phyloP scores from a whole-genome alignment of 2,888 invertebrate species.

The Apomyelois bistriatella region DNA sequence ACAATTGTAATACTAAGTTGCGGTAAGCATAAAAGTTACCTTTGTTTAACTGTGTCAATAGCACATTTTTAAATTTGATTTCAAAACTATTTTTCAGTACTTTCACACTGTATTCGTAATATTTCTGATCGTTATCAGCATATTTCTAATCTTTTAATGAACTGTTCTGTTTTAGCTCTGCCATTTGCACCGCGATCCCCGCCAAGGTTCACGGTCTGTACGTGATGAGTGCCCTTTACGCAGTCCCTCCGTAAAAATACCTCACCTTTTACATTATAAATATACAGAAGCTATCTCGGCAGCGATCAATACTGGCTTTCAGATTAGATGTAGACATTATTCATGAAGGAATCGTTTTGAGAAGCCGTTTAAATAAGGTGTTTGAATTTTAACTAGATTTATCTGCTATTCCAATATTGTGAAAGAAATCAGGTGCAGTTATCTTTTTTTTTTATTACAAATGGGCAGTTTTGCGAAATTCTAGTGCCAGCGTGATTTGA shows the following conservation, averaged over 20 bases:
- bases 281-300: constrained; percentile 17
- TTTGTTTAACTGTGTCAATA: no score
- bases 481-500: no score
- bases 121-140: neutral
- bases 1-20: no score
- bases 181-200: constrained; percentile 47
- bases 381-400: neutral
- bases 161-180: constrained; percentile 33
- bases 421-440: neutral
- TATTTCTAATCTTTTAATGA: neutral
- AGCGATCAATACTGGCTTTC: constrained; percentile 19
- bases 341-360: constrained; percentile 5
- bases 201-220: constrained; percentile 53
- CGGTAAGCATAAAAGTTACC: no score
- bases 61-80: no score
- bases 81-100: no score
- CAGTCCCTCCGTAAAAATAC: constrained; percentile 55
- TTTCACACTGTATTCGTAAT: no score
- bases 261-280: constrained; percentile 40
- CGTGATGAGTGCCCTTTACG: constrained; percentile 47
- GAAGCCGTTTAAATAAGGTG: neutral
- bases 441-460: no score
- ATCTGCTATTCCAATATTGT: neutral
- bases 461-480: no score
- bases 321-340: constrained; percentile 1